Evolutionary conservation across 2,113 vertebrate genomes (phyloP).

Genomic region (Haemorhous mexicanus): DNA sequence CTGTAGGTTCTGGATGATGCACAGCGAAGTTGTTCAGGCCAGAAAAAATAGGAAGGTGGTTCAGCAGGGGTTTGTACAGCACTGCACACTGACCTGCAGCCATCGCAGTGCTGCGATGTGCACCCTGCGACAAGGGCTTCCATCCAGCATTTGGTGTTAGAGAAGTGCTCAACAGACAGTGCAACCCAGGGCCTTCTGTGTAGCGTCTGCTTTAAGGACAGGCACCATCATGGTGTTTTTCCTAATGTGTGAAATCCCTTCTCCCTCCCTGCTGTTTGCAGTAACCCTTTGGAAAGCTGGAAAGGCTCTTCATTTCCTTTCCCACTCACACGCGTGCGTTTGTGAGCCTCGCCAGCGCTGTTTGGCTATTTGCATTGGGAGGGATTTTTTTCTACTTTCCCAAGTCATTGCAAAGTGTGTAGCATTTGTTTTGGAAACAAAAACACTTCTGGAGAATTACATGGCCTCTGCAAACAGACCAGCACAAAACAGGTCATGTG

Average conservation of each 20-base stretch:
- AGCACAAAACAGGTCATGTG: background rate
- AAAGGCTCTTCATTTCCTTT: background rate
- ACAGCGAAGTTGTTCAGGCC: background rate
- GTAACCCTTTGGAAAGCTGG: conserved; percentile 41
- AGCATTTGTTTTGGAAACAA: conserved; percentile 45
- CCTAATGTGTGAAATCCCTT: conserved; percentile 40
- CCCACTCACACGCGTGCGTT: background rate
- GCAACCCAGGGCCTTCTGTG: background rate
- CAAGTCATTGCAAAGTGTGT: background rate
- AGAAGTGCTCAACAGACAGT: background rate
- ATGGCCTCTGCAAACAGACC: background rate
- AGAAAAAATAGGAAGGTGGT: background rate
- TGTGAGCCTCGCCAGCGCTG: background rate
- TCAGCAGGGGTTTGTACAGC: background rate
- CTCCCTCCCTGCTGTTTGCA: conserved; percentile 29
- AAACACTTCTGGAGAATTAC: background rate
- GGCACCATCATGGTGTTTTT: background rate
- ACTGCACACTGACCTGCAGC: background rate
- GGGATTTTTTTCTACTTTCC: background rate
- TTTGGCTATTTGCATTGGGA: background rate
- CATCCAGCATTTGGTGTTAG: fast-evolving
- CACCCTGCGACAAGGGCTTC: background rate
- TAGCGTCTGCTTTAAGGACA: conserved; percentile 21
- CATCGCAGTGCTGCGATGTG: fast-evolving
- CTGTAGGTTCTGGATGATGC: background rate